A percentile compares a stretch with the other conserved stretches of the same genome.
phyloP scores from a whole-genome alignment of 2,113 vertebrate genomes.

The Sinocyclocheilus maitianheensis region DNA sequence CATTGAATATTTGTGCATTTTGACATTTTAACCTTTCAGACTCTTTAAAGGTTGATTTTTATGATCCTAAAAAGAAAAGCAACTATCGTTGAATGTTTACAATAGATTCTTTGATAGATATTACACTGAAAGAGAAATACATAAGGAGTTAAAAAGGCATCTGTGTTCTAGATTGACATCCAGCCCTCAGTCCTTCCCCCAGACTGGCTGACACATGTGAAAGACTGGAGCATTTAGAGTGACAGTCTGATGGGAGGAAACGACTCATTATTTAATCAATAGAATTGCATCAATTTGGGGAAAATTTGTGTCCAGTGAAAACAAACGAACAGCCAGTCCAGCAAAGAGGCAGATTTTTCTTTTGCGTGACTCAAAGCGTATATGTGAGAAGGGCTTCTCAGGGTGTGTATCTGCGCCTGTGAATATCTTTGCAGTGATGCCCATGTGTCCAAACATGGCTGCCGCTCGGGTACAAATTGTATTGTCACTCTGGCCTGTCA shows the following conservation, averaged over 20 bases:
- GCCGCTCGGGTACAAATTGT: conserved; percentile 21
- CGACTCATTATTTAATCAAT: conserved; percentile 90
- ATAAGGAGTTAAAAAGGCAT: conserved; percentile 6
- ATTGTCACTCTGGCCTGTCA: conserved; percentile 35
- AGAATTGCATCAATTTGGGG: conserved; percentile 84
- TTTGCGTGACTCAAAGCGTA: conserved; percentile 30
- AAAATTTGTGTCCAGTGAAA: conserved; percentile 85
- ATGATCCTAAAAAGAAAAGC: background rate
- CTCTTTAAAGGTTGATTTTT: background rate
- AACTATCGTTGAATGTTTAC: background rate
- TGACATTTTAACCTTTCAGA: background rate
- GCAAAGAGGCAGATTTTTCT: conserved; percentile 62
- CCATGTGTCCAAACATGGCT: conserved; percentile 6
- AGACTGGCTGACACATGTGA: background rate
- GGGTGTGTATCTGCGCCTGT: conserved; percentile 11
- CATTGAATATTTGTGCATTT: background rate
- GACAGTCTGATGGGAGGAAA: conserved; percentile 86
- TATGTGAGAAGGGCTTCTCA: conserved; percentile 10
- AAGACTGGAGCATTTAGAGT: conserved; percentile 40
- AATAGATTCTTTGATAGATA: conserved; percentile 28
- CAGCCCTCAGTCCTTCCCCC: background rate
- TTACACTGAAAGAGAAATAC: background rate
- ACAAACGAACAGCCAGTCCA: conserved; percentile 77
- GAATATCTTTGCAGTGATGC: conserved; percentile 16
- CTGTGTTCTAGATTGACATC: conserved; percentile 4